Conservation (phyloP, 2,113 vertebrate genomes). For the Pionites leucogaster region DNA sequence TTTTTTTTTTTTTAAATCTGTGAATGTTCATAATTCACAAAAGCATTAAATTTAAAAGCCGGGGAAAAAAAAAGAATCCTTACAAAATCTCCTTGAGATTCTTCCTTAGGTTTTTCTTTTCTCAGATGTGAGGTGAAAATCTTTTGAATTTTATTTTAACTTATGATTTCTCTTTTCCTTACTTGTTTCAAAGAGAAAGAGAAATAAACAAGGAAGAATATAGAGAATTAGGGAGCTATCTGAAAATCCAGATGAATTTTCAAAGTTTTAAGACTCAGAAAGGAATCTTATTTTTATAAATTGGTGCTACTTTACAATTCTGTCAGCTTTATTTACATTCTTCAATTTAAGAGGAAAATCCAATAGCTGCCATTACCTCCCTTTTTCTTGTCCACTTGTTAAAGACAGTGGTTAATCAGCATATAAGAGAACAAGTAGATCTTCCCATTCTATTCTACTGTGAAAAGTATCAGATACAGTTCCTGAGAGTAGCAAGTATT, state of each 20-base stretch:
- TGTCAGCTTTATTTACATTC: neutral
- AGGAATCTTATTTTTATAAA: neutral
- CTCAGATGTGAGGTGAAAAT: neutral
- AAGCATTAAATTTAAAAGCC: neutral
- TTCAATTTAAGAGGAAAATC: neutral
- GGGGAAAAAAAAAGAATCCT: neutral
- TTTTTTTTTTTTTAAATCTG: neutral
- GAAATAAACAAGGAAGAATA: neutral
- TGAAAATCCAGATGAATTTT: neutral
- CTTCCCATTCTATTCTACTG: neutral
- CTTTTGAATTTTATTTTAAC: constrained; percentile 3
- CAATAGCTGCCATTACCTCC: neutral
- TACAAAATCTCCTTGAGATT: neutral
- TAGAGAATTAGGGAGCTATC: neutral
- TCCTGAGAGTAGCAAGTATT: neutral
- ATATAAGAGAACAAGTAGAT: neutral
- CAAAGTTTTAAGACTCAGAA: neutral
- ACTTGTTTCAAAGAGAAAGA: constrained; percentile 26
- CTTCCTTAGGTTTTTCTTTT: neutral
- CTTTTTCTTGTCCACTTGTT: neutral
- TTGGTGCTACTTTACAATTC: neutral
- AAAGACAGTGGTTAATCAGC: neutral
- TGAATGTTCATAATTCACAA: neutral
- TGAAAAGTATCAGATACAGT: neutral
- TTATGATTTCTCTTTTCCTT: neutral